Conservation (phyloP, 2,797 vertebrate species). For the Pangasius mekongensis region DNA sequence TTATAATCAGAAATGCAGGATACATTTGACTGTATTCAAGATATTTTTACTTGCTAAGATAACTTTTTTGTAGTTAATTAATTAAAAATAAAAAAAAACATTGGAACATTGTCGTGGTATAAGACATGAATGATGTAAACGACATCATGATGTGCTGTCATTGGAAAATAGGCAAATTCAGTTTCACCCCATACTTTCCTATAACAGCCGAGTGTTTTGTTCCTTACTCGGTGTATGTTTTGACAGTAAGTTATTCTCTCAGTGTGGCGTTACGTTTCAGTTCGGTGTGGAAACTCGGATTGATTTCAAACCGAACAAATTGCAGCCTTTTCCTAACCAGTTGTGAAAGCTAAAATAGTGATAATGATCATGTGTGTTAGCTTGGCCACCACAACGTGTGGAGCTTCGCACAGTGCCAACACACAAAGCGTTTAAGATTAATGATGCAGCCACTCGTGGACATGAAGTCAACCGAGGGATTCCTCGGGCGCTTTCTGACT, state of each 20-base stretch:
- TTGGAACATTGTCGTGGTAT: background rate
- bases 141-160: background rate
- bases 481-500: background rate
- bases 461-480: background rate
- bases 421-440: background rate
- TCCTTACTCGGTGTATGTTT: background rate
- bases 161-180: background rate
- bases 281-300: conserved; percentile 7
- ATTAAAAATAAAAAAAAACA: no score
- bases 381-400: background rate
- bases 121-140: background rate
- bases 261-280: background rate
- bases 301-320: background rate
- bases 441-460: background rate
- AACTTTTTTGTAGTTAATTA: background rate
- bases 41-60: background rate
- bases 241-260: background rate
- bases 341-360: conserved; percentile 12
- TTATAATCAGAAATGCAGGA: no score
- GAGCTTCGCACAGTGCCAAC: background rate
- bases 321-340: conserved; percentile 7
- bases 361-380: conserved; percentile 12
- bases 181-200: background rate
- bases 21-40: background rate
- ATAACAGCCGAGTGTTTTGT: background rate